Evolutionary conservation across 2,888 invertebrate genomes (phyloP), one percentile per base, ranked within the genome.

Genomic region (Diplazon laetatorius): DNA sequence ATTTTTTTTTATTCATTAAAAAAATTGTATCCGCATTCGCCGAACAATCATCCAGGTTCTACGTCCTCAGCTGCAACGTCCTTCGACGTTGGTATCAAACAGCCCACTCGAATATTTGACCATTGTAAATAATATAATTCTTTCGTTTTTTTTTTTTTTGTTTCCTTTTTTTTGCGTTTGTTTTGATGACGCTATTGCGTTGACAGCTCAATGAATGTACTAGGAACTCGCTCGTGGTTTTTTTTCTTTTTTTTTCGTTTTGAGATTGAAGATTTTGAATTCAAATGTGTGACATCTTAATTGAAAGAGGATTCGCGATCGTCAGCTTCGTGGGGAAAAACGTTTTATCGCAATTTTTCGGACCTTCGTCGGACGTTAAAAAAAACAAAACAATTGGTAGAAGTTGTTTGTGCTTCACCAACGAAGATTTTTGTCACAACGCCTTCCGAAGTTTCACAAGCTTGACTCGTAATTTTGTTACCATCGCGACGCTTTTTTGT

Each of bases 101-200:
- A 8, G 1, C 0, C 14, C 3, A 6, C 16, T n/a, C 22, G n/a
- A 22, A 37, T 22, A 8, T 42, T 44, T 4, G 35, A 60, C 42
- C 18, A 59, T 39, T 60, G 60, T 60, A 60, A 14, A 60, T 60
- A 60, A 16, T 16, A 46, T 46, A 2, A n/a, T 16, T 22, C 20
- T 20, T 16, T 30, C n/a, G 12, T 42, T 42, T 2, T n/a, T 20
- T 10, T 30, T 55, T 50, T 48, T 46, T 6, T 39, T 71, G 37
- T 16, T 52, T 50, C 0, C 16, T 70, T 50, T 50, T 52, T 55
- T 18, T 20, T 48, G 25, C 9, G 25, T 48, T 69, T 46, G 20
- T 2, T 50, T 71, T 62, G 42, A 14, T 18, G 55, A 65, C 59
- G 65, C 48, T 63, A 46, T 48, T 46, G 63, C 63, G 72, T 62